Evolutionary conservation across 2,797 vertebrate species (phyloP).

Genomic region (Anniella stebbinsi): DNA sequence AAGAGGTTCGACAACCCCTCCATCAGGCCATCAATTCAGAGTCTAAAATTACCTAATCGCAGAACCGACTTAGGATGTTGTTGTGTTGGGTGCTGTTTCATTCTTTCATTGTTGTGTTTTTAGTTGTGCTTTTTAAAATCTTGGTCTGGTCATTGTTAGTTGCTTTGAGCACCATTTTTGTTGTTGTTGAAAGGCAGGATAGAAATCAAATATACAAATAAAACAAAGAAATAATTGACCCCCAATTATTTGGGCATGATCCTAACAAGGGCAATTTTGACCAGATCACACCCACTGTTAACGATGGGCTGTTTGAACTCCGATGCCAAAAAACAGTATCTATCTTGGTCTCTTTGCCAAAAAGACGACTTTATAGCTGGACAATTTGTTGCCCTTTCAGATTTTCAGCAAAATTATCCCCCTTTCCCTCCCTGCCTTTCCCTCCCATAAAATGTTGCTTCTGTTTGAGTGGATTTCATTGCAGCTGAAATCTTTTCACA

Average conservation of each 20-base stretch:
- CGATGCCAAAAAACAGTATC: background rate
- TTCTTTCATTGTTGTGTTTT: too few relatives aligned
- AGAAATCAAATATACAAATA: too few relatives aligned
- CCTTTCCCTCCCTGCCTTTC: background rate
- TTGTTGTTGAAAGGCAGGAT: too few relatives aligned
- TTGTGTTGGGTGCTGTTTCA: too few relatives aligned
- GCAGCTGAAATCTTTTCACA: slow-evolving; percentile 12
- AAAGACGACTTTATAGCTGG: background rate
- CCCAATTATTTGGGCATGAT: background rate
- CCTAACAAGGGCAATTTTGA: background rate
- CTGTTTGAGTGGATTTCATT: background rate
- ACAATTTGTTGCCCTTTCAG: background rate
- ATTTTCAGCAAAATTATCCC: background rate
- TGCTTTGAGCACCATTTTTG: too few relatives aligned
- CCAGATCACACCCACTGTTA: background rate
- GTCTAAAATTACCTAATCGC: too few relatives aligned
- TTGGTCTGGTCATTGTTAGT: too few relatives aligned
- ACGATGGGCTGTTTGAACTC: background rate
- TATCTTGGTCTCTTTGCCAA: slow-evolving; percentile 9
- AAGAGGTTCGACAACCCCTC: too few relatives aligned
- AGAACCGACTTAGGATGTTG: too few relatives aligned
- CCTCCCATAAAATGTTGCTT: background rate
- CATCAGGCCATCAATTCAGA: too few relatives aligned
- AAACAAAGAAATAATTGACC: too few relatives aligned
- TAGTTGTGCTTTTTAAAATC: too few relatives aligned